Evolutionary conservation across 2,888 invertebrate genomes (phyloP).

Genomic region (Amblyjoppa proteus): DNA sequence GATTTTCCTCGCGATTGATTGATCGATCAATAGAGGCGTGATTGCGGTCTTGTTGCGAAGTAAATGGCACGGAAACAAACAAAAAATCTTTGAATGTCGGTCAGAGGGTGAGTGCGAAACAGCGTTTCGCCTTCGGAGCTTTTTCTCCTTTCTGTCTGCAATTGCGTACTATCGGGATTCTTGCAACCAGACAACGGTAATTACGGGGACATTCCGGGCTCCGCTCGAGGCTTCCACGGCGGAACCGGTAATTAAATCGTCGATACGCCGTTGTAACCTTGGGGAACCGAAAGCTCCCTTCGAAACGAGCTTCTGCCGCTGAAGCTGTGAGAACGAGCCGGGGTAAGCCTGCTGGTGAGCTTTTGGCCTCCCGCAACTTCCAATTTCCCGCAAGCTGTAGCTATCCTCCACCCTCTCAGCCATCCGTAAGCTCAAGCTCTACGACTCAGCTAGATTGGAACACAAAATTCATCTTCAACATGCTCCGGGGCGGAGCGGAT

Average conservation of each 20-base stretch:
- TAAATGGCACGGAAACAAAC: background rate
- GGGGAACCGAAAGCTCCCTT: slow-evolving; percentile 20
- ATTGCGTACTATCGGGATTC: slow-evolving; percentile 55
- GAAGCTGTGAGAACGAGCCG: slow-evolving; percentile 14
- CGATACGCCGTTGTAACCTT: slow-evolving; percentile 54
- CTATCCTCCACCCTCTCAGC: background rate
- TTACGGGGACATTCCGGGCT: slow-evolving; percentile 50
- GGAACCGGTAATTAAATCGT: slow-evolving; percentile 67
- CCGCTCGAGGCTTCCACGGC: background rate
- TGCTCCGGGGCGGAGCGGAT: background rate
- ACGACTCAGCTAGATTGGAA: background rate
- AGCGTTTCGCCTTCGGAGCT: slow-evolving; percentile 29
- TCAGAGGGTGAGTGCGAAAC: slow-evolving; percentile 26
- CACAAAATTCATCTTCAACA: slow-evolving; percentile 15
- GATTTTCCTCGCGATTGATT: background rate
- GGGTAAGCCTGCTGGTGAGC: slow-evolving; percentile 29
- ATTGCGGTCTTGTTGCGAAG: background rate
- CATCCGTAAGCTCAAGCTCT: background rate
- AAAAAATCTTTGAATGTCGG: background rate
- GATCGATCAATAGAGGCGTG: background rate
- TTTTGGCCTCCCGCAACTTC: slow-evolving; percentile 25
- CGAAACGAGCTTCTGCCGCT: slow-evolving; percentile 34
- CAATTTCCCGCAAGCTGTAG: slow-evolving; percentile 52
- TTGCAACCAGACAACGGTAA: slow-evolving; percentile 62
- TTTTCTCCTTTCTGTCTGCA: slow-evolving; percentile 25